phyloP scores from a whole-genome alignment of 2,888 invertebrate genomes.

The Acrobasis repandana region DNA sequence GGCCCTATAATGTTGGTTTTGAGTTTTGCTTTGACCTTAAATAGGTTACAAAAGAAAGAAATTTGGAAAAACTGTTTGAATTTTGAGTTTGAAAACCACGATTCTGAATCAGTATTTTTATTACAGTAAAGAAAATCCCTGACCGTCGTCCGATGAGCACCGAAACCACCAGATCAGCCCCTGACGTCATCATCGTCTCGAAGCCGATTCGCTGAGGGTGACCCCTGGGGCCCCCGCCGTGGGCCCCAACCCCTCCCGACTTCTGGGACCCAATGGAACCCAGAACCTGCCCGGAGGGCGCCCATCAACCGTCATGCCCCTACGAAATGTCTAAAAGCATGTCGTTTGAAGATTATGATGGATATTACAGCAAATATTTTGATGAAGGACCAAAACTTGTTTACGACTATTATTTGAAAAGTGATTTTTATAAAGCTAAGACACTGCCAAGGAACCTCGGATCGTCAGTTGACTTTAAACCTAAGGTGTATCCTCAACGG shows the following conservation, averaged over 20 bases:
- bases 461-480: conserved; percentile 57
- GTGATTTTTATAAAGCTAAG: conserved; percentile 64
- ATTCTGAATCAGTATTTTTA: background rate
- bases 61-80: too few species aligned
- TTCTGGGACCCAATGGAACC: conserved; percentile 58
- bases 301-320: conserved; percentile 47
- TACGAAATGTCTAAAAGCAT: conserved; percentile 61
- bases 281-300: conserved; percentile 64
- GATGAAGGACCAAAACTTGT: conserved; percentile 64
- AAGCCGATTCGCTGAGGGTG: conserved; percentile 81
- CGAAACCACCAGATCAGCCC: conserved; percentile 94
- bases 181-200: conserved; percentile 91
- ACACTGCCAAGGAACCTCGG: conserved; percentile 71
- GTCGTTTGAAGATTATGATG: conserved; percentile 61
- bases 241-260: conserved; percentile 73
- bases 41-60: too few species aligned
- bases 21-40: too few species aligned
- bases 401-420: conserved; percentile 73
- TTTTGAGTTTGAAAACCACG: too few species aligned
- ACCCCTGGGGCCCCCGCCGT: conserved; percentile 76
- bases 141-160: conserved; percentile 88
- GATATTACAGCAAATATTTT: conserved; percentile 70
- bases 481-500: conserved; percentile 55
- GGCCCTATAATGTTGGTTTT: too few species aligned
- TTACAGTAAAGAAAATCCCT: conserved; percentile 68